These are phyloP conservation scores for Orientallactaga bullata DNA, from an alignment of 2,113 vertebrate genomes.

Conservation along the genomic window DNA sequence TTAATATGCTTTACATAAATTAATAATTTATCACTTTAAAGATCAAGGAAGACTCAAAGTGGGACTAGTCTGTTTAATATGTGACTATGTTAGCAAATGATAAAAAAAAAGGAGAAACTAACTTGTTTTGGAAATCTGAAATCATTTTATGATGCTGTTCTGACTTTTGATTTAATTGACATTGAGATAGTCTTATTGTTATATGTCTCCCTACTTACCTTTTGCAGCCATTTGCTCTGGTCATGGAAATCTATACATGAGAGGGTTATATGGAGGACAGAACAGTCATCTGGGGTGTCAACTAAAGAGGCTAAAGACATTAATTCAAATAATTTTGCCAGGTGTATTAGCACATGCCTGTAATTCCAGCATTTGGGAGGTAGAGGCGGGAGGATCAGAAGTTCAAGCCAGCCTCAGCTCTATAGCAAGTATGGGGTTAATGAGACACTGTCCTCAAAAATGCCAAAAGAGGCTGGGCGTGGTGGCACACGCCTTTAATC, in stretches of 20 bases:
- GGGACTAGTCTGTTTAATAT: slow-evolving; percentile 1
- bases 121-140: slow-evolving; percentile 44
- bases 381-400: neutral
- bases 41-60: slow-evolving; percentile 47
- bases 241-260: slow-evolving; percentile 38
- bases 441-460: neutral
- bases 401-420: neutral
- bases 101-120: slow-evolving; percentile 49
- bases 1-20: slow-evolving; percentile 1
- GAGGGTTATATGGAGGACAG: slow-evolving; percentile 16
- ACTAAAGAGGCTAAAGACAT: slow-evolving; percentile 46
- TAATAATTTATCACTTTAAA: slow-evolving; percentile 56
- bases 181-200: neutral
- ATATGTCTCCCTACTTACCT: neutral
- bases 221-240: neutral
- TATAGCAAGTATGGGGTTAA: neutral
- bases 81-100: slow-evolving; percentile 10
- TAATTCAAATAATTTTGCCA: slow-evolving; percentile 22
- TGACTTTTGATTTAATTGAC: slow-evolving; percentile 43
- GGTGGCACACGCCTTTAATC: too few relatives aligned
- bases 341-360: neutral
- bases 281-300: slow-evolving; percentile 48
- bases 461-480: too few relatives aligned
- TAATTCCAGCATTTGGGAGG: neutral
- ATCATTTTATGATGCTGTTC: slow-evolving; percentile 37